Base-by-base conservation (phyloP, 2,113 vertebrate genomes). In the Panthera uncia region DNA sequence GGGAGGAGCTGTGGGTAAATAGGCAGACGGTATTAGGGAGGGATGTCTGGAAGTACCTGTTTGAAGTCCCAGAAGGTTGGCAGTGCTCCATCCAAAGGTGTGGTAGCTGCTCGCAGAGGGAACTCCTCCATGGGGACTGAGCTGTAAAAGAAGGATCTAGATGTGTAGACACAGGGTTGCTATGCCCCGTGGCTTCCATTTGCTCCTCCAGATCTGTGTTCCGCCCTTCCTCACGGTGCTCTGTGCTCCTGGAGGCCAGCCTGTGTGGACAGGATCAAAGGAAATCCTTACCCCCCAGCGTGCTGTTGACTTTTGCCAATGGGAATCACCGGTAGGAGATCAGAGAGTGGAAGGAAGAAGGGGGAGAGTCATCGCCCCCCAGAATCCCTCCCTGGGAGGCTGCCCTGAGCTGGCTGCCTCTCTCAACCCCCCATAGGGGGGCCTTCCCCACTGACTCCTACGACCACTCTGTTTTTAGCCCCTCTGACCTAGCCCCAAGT, bases 391-490 rank as follows among this genome's bases (percentile, higher is more conserved):
- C 57, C 57, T 52, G 21, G 36, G 36, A 29, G 36, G 5, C 4
- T 25, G 1, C 10, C 23, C 25, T 19, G 38, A 81, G 38, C 38
- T 31, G 1, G 3, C 45, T 66, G 33, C 21, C 61, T 41, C 83
- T 23, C 36, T 80, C 41, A 3, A 4, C 29, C 63, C 80, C 66
- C 89, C 6, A 0, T 9, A 3, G 16, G 4, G 1, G 7, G 23
- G 31, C 25, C 52, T 57, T 65, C 38, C 68, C 76, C 45, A 18
- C 12, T 6, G 29, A 31, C 12, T 68, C 31, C n/a, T 76, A 0
- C n/a, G 33, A n/a, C 48, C 13, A 55, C 48, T 29, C 19, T 25
- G 50, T 55, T n/a, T 41, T 55, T 15, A 21, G 18, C 16, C 85
- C 27, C 33, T 97, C 9, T 91, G 7, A 4, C 27, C 69, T 31